These are phyloP conservation scores for Caenorhabditis remanei DNA, from an alignment of 1,140 invertebrate species.

Conservation along the genomic window DNA sequence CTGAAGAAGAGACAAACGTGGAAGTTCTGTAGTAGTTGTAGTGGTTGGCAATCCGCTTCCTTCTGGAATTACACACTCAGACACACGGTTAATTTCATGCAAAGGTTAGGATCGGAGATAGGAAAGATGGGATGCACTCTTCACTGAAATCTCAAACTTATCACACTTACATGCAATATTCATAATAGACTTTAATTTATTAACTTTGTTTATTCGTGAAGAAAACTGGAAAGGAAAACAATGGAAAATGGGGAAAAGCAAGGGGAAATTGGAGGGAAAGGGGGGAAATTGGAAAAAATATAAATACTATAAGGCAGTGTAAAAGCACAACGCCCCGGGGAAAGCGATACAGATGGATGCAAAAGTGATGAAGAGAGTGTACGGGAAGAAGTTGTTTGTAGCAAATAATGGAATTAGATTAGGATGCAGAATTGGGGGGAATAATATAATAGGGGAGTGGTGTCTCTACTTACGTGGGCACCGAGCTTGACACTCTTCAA, in stretches of 20 bases:
- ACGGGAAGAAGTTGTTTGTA: constrained; percentile 21
- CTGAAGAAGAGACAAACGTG: constrained; percentile 5
- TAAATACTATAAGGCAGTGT: constrained; percentile 42
- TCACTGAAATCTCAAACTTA: too few relatives aligned
- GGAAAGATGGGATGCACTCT: neutral
- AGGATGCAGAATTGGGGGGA: neutral
- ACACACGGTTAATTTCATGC: neutral
- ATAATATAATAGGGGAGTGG: neutral
- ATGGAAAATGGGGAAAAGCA: neutral
- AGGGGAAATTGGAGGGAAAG: neutral
- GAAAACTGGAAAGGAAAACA: neutral
- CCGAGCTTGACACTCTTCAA: constrained; percentile 69
- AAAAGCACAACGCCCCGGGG: neutral
- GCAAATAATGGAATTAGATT: neutral
- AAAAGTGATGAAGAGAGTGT: constrained; percentile 45
- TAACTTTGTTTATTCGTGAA: constrained; percentile 26
- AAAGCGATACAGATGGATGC: neutral
- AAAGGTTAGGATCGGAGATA: neutral
- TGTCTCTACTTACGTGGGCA: constrained; percentile 60
- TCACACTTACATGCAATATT: constrained; percentile 10
- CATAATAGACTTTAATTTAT: neutral
- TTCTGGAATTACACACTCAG: neutral
- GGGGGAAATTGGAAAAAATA: neutral
- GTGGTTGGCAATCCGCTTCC: neutral
- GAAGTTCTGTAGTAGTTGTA: constrained; percentile 1